Conservation (phyloP, 2,888 invertebrate genomes). For the Andrena haemorrhoa region DNA sequence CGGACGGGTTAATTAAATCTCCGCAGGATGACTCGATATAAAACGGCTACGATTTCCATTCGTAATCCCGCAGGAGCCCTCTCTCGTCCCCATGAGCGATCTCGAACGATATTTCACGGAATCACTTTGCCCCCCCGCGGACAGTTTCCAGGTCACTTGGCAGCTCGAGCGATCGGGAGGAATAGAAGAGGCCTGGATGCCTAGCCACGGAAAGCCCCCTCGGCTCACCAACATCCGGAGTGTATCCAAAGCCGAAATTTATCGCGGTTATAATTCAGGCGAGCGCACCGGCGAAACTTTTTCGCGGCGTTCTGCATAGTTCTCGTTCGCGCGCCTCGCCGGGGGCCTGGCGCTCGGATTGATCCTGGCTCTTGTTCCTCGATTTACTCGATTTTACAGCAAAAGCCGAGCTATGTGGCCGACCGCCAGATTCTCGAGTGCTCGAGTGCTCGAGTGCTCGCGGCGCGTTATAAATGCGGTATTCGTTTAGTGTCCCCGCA, state of each 20-base stretch:
- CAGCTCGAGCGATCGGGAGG: constrained; percentile 1
- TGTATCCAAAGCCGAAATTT: constrained; percentile 30
- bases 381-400: constrained; percentile 29
- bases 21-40: too few relatives aligned
- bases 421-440: constrained; percentile 56
- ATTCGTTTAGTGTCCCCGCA: constrained; percentile 48
- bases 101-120: constrained; percentile 32
- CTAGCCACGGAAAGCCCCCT: background rate
- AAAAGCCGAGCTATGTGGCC: constrained; percentile 56
- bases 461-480: constrained; percentile 57
- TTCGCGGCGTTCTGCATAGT: constrained; percentile 24
- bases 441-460: constrained; percentile 12
- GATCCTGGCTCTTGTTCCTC: constrained; percentile 38
- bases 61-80: background rate
- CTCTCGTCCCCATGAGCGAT: constrained; percentile 1
- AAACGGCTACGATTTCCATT: constrained; percentile 5
- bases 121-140: constrained; percentile 31
- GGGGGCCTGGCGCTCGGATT: constrained; percentile 4
- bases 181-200: background rate
- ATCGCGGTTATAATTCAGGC: constrained; percentile 50
- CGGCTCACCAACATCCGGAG: constrained; percentile 11
- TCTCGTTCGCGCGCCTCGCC: background rate
- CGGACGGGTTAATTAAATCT: too few relatives aligned
- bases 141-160: constrained; percentile 42
- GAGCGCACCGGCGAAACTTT: background rate